phyloP scores from a whole-genome alignment of 2,113 vertebrate species.

The Bubo blakistoni region DNA sequence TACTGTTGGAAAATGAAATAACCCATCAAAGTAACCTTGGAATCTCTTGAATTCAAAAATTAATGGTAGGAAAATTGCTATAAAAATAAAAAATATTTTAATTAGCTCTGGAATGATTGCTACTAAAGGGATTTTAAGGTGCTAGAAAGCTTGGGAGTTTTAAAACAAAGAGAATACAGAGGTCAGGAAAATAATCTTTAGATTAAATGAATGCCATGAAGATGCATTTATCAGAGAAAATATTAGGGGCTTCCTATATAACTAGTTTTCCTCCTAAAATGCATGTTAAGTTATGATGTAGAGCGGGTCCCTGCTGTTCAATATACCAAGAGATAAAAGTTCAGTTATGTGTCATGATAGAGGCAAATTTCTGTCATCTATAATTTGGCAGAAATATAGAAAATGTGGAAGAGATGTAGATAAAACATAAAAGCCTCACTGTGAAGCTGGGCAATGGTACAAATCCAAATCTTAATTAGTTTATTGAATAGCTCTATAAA shows the following conservation, averaged over 20 bases:
- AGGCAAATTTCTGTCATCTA: not conserved
- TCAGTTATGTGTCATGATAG: not conserved
- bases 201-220: not conserved
- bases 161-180: not conserved
- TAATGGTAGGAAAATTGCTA: not conserved
- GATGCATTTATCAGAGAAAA: not conserved
- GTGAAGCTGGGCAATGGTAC: not conserved
- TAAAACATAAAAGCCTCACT: not conserved
- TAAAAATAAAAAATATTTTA: not conserved
- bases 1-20: not conserved
- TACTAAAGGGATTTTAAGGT: not conserved
- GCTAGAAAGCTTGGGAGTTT: not conserved
- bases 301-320: not conserved
- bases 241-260: not conserved
- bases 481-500: constrained; percentile 12
- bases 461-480: not conserved
- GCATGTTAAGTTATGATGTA: not conserved
- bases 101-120: not conserved
- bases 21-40: not conserved
- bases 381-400: not conserved
- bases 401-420: not conserved
- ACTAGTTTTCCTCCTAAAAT: not conserved
- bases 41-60: not conserved
- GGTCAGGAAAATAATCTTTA: not conserved
- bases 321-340: not conserved